Base-by-base conservation (phyloP, 2,113 vertebrate genomes). In the Lepidothrix coronata region DNA sequence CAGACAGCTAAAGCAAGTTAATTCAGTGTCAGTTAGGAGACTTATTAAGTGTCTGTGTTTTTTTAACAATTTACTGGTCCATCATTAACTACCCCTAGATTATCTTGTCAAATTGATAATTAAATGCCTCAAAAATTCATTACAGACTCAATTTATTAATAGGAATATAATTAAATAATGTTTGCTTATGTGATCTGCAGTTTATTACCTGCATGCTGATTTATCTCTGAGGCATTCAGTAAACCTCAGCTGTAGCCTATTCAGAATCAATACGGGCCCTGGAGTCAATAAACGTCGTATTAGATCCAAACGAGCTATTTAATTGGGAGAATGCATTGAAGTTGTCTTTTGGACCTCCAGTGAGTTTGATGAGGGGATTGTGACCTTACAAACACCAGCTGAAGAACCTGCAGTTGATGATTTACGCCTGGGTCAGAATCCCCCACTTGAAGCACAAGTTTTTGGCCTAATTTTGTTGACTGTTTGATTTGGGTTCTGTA, bases 71-170 rank as follows among this genome's bases (percentile, higher is more conserved):
- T 97, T 97, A 95, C 97, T 96, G 96, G 97, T 97, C 97, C 92
- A 86, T 97, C 97, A 97, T 97, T 98, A 97, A 97, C 98, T 97
- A 97, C 95, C 93, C 95, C 92, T 96, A 96, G 97, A 98, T 98
- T 98, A 97, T 97, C 97, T 97, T 98, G 97, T 98, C 97, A 98
- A 97, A 97, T 97, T 98, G 95, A 95, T 97, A 98, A 98, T 98
- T 97, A 98, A 98, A 98, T 97, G 93, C 94, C 98, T 97, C 97
- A 97, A 97, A 97, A 98, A 98, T 97, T 97, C 96, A 98, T 98
- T 97, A 96, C 77, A 87, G 96, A 93, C 95, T 97, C 93, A 72
- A 94, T 97, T 83, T 96, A 98, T 97, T 97, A 98, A 98, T 98
- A 97, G 90, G 92, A 97, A 97, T 97, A 92, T 97, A 98, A 98